Evolutionary conservation across 1,140 invertebrate genomes (phyloP), one percentile per base, ranked within the genome.

Genomic region (Leptopilina boulardi): DNA sequence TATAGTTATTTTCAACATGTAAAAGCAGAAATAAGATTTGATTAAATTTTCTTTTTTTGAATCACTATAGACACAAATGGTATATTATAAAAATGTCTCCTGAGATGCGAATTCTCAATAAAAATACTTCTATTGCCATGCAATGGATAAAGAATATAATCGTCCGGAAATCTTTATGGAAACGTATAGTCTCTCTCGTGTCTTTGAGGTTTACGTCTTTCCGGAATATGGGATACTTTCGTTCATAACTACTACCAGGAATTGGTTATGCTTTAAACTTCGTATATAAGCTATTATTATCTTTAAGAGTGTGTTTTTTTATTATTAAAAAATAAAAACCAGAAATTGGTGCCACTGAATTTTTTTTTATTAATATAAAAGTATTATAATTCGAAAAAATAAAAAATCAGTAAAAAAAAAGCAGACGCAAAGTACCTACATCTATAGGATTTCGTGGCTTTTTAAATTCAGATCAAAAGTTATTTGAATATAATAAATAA

Each of bases 131-230:
- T 66, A 66, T 66, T 30, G 59, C 15, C 26, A 30, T 38, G 34
- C 26, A 66, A 23, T 34, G 26, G 23, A 38, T 30, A 66, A 66
- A 26, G 59, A 23, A 66, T 34, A 66, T 66, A 66, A 66, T 66
- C 59, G 26, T 30, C 23, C 59, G 59, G 59, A 66, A 66, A 66
- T 66, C 59, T 66, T 66, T 66, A 66, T 34, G 59, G 23, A 66
- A 66, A 66, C 10, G 54, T 10, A 59, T 4, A 23, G 54, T 23
- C 54, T 59, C 54, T 59, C 54, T 51, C 47, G 47, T 51, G 47
- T 51, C 47, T 59, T 59, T 23, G 54, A 59, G 54, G 54, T 59
- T 59, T 59, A 66, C 59, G 59, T 66, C 26, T 30, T 66, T 66
- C 59, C 59, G 23, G 59, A 34, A 66, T 30, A 30, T 66, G 59